Conservation (phyloP, 2,888 invertebrate species). For the Morinoia aosen region DNA sequence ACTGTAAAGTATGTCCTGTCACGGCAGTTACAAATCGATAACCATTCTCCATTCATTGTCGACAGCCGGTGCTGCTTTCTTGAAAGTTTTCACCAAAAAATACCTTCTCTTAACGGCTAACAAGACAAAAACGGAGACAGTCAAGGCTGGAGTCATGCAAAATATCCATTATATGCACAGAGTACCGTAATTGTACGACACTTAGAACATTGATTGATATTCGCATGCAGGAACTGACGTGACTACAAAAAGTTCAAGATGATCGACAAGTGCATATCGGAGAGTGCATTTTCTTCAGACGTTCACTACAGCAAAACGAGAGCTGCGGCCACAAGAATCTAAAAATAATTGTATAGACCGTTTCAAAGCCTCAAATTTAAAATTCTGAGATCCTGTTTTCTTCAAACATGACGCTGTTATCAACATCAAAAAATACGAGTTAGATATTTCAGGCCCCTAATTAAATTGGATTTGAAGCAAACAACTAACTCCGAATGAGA, state of each 20-base stretch:
- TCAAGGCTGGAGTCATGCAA: neutral
- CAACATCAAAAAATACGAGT: neutral
- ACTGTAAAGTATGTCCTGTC: neutral
- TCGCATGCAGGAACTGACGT: neutral
- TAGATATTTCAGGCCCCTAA: neutral
- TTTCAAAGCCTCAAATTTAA: neutral
- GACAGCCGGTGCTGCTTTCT: neutral
- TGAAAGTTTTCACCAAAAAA: neutral
- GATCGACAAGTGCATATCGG: neutral
- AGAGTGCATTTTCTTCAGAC: neutral
- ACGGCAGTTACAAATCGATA: neutral
- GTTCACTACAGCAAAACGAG: neutral
- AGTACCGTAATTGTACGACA: constrained; percentile 2
- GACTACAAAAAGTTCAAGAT: neutral
- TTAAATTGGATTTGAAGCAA: no score
- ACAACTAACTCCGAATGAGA: no score
- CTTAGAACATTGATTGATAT: neutral
- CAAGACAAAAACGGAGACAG: neutral
- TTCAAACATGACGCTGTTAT: neutral
- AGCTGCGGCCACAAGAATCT: neutral
- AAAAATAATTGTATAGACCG: neutral
- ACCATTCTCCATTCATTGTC: neutral
- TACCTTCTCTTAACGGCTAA: neutral
- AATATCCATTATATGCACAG: neutral
- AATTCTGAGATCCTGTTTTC: neutral